These are phyloP conservation scores for Dasypolia templi DNA, from an alignment of 2,888 invertebrate species.

Conservation along the genomic window DNA sequence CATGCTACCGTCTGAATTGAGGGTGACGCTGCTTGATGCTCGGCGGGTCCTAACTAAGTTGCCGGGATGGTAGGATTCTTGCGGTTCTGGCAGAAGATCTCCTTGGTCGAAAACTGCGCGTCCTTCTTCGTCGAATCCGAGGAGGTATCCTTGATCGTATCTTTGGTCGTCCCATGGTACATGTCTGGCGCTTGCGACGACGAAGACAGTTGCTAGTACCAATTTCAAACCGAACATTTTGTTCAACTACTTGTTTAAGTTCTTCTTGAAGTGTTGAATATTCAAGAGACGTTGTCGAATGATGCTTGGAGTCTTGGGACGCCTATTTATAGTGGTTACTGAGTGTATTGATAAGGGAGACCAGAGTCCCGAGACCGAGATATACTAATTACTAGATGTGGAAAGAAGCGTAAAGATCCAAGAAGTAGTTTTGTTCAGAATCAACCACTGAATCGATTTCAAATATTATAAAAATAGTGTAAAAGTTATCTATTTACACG, in stretches of 20 bases:
- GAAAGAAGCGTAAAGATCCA: no score
- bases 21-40: conserved; percentile 38
- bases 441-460: neutral
- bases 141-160: conserved; percentile 15
- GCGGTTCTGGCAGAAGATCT: neutral
- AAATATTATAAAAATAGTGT: no score
- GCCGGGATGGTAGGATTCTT: conserved; percentile 19
- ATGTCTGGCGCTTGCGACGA: conserved; percentile 44
- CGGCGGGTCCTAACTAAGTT: conserved; percentile 33
- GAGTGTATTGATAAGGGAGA: conserved; percentile 23
- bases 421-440: neutral
- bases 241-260: neutral
- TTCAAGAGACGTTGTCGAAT: conserved; percentile 28
- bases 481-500: neutral
- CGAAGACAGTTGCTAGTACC: conserved; percentile 33
- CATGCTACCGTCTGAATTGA: conserved; percentile 47
- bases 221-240: conserved; percentile 49
- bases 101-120: conserved; percentile 4
- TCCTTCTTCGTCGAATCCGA: conserved; percentile 21
- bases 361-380: neutral
- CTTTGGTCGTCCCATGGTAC: conserved; percentile 29
- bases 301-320: neutral
- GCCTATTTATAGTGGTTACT: conserved; percentile 34
- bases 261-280: conserved; percentile 8
- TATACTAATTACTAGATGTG: conserved; percentile 22